A percentile compares a stretch with the other conserved stretches of the same genome.
Conservation (phyloP, 2,113 vertebrate genomes). For the Psilopogon haemacephalus region DNA sequence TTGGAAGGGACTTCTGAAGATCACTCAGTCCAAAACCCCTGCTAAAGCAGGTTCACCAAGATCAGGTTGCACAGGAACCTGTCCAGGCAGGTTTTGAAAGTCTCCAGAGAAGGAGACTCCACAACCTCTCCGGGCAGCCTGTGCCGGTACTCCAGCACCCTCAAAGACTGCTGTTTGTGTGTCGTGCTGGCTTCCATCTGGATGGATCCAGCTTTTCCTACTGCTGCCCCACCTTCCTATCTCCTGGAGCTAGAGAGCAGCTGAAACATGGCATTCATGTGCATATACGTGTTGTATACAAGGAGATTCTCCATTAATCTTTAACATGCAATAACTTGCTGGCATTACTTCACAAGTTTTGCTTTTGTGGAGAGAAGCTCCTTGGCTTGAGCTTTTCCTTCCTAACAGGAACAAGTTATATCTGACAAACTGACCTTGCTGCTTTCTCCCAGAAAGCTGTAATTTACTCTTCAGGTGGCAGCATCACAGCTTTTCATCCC, state of each 20-base stretch:
- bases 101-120: too few relatives aligned
- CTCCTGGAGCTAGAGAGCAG: conserved; percentile 33
- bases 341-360: conserved; percentile 46
- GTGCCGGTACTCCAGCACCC: neutral
- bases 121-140: too few relatives aligned
- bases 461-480: neutral
- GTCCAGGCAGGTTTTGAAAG: too few relatives aligned
- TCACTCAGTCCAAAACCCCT: too few relatives aligned
- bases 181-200: neutral
- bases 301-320: neutral
- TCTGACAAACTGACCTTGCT: conserved; percentile 1
- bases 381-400: conserved; percentile 27
- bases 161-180: neutral
- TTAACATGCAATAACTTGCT: neutral
- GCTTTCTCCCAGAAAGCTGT: neutral
- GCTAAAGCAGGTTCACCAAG: too few relatives aligned
- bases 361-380: conserved; percentile 4
- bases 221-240: conserved; percentile 1
- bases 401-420: conserved; percentile 27
- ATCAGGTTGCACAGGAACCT: too few relatives aligned
- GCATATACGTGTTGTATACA: neutral
- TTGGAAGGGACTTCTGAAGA: too few relatives aligned
- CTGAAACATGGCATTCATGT: neutral
- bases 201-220: neutral
- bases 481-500: neutral